These are phyloP conservation scores for Meloidogyne chitwoodi DNA, from an alignment of 1,140 invertebrate genomes.

Conservation along the genomic window DNA sequence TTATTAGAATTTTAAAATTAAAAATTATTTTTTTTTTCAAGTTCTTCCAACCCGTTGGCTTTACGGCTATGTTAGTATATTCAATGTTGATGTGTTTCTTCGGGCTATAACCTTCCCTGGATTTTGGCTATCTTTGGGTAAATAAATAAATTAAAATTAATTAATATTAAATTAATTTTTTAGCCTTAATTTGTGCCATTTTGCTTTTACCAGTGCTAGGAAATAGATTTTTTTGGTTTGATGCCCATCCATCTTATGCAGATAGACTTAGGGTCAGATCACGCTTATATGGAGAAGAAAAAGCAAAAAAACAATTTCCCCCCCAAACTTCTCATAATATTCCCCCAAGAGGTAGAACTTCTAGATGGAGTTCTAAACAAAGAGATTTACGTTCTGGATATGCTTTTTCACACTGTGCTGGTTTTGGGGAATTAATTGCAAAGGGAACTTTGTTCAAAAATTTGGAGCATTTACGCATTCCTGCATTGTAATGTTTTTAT, in stretches of 20 bases:
- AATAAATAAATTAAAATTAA: background rate
- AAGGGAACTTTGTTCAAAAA: conserved; percentile 87
- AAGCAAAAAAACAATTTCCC: background rate
- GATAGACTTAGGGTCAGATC: conserved; percentile 84
- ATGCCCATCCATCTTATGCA: conserved; percentile 80
- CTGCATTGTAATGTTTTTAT: conserved; percentile 24
- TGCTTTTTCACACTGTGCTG: conserved; percentile 93
- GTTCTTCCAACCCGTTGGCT: background rate
- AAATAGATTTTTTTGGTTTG: conserved; percentile 84
- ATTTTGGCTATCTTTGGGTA: conserved; percentile 86
- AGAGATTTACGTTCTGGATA: conserved; percentile 80
- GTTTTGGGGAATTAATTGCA: conserved; percentile 93
- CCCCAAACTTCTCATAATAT: conserved; percentile 71
- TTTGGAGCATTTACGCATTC: conserved; percentile 41
- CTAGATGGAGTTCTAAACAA: conserved; percentile 68
- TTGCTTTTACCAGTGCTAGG: conserved; percentile 87
- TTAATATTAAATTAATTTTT: background rate
- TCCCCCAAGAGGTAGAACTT: conserved; percentile 74
- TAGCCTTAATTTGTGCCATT: conserved; percentile 74
- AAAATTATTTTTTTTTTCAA: background rate
- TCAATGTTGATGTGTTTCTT: conserved; percentile 46
- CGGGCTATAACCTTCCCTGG: conserved; percentile 67
- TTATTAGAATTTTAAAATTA: background rate
- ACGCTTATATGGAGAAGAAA: conserved; percentile 46
- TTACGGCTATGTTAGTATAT: background rate